Evolutionary conservation across 1,140 invertebrate species (phyloP), one percentile per base, ranked within the genome.

Genomic region (Steinernema khuongi): DNA sequence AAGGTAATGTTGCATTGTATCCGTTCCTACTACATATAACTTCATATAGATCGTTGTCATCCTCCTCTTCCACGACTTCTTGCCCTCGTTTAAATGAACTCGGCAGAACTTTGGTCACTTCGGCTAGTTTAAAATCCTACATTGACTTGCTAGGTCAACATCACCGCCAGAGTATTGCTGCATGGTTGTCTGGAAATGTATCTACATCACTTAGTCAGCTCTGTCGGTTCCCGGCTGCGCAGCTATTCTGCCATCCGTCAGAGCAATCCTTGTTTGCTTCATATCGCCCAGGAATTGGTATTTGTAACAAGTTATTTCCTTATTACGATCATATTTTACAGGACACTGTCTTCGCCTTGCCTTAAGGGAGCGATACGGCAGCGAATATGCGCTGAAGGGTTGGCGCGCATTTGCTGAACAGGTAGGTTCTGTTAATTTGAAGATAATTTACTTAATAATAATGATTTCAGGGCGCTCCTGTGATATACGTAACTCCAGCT

Each of bases 131-230:
- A 17, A 78, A 78, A 22, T 66, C 72, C 18, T 78, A 78, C 68
- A 78, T 78, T 66, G 77, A 78, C 43, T 73, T 78, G 41, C 67
- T 78, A n/a, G 72, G 77, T 30, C 74, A 72, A 30, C 75, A 78
- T 32, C 77, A 78, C 29, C 26, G 75, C n/a, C 77, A 78, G 31
- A 77, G 75, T 31, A 78, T 78, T 22, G 77, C 77, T 1, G 68
- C 77, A 2, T 78, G 77, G 77, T 50, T 78, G 11, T 78, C 68
- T 31, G 77, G 77, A 41, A 78, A 78, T 22, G 41, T 50, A n/a
- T 69, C 68, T n/a, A 19, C 68, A 18, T 32, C 68, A 66, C 77
- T 31, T 41, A 68, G 28, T 68, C 68, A 41, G 72, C 77, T 31
- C 69, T 77, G 36, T 60, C 71, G 50, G 4, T 60, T 17, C 26